Evolutionary conservation across 1,140 invertebrate species (phyloP).

Genomic region (Drosophila bifasciata): DNA sequence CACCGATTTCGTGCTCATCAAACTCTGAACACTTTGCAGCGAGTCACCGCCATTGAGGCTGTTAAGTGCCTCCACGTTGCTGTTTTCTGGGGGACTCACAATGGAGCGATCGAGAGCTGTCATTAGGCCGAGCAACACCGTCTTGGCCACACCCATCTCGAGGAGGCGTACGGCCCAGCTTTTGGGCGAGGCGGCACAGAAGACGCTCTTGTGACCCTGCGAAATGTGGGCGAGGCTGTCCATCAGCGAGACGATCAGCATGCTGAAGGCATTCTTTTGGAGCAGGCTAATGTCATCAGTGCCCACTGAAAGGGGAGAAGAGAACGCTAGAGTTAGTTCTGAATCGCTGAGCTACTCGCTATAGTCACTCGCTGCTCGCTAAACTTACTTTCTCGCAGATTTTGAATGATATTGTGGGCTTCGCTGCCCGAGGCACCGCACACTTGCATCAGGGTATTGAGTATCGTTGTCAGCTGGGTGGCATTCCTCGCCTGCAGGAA

Average conservation of each 20-base stretch:
- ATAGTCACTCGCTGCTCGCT: neutral
- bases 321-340: neutral
- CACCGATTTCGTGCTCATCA: constrained; percentile 9
- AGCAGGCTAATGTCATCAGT: constrained; percentile 39
- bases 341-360: neutral
- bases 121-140: constrained; percentile 55
- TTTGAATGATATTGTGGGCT: constrained; percentile 53
- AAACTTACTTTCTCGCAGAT: constrained; percentile 65
- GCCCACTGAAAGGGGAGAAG: constrained; percentile 45
- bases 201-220: constrained; percentile 45
- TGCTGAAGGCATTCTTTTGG: constrained; percentile 63
- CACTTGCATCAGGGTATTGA: constrained; percentile 47
- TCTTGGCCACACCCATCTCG: constrained; percentile 59
- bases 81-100: constrained; percentile 3
- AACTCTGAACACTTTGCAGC: neutral
- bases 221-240: constrained; percentile 55
- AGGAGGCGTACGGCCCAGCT: constrained; percentile 66
- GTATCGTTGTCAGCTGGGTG: constrained; percentile 41
- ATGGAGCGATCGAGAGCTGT: constrained; percentile 54
- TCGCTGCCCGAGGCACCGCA: constrained; percentile 53
- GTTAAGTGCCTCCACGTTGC: constrained; percentile 25
- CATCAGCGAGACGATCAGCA: constrained; percentile 50
- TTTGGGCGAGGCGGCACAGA: constrained; percentile 54
- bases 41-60: constrained; percentile 27
- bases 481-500: constrained; percentile 53